Evolutionary conservation across 2,888 invertebrate species (phyloP), one percentile per base, ranked within the genome.

Genomic region (Willowsia nigromaculata): DNA sequence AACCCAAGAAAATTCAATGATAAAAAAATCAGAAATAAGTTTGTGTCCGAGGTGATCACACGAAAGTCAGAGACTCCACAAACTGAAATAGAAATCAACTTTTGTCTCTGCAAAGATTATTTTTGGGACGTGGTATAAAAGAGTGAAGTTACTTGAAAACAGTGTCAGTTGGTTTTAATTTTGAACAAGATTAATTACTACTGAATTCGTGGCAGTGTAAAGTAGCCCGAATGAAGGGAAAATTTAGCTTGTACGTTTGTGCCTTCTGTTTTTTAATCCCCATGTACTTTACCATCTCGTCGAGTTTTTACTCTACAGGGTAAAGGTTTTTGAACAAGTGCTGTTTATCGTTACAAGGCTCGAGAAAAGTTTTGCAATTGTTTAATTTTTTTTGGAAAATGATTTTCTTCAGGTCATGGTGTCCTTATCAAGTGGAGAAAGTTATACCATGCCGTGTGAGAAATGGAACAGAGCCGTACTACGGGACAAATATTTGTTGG

Each of bases 401-500:
- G 25, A 11, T 50, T 53, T 37, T 74, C 22, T 33, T 18, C 65
- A 91, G 92, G 15, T 89, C 91, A 3, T 92, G 92, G 92, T 92
- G 92, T 80, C 92, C 92, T 0, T 92, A 92, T 78, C 88, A 92
- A 85, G 71, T 68, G 47, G 90, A 91, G 78, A 91, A 88, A 68
- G 37, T 87, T 11, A 88, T 92, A 30, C 91, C 91, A 22, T 92
- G 92, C 83, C 89, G 90, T 37, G 90, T 91, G 40, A 74, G 90
- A 50, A 92, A 92, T 86, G 92, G 92, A n/a, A 90, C 92, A 18
- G 92, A 92, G 59, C 56, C 89, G 0, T 92, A 92, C 65, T 90
- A 91, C 25, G 91, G 91, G 11, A 90, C 92, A n/a, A 91, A 91
- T 53, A 85, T 92, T 43, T 92, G 92, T 33, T 92, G 91, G 91